These are phyloP conservation scores for Gallinago jamesoni DNA, from an alignment of 2,113 vertebrate genomes.

Conservation along the genomic window DNA sequence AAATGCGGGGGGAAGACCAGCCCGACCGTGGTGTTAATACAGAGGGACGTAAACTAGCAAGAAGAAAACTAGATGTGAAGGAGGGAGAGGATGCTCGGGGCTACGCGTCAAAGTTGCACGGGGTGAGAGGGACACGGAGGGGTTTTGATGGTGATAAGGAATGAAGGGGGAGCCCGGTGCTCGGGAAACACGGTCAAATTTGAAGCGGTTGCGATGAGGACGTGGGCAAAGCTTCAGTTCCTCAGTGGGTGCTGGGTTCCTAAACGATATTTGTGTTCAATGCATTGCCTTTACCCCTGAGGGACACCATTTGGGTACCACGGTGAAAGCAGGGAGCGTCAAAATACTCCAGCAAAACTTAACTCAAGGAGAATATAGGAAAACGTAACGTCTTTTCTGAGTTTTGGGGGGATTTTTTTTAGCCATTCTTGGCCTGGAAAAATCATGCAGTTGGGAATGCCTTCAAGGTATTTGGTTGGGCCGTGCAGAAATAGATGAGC, in stretches of 20 bases:
- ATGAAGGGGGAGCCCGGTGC: neutral
- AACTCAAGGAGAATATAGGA: neutral
- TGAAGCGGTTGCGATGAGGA: neutral
- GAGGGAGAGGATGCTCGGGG: neutral
- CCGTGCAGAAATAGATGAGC: neutral
- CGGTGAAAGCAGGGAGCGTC: rapidly evolving
- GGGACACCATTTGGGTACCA: neutral
- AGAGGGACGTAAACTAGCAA: neutral
- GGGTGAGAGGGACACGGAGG: rapidly evolving
- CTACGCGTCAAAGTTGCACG: neutral
- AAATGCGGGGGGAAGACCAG: neutral
- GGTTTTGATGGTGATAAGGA: neutral
- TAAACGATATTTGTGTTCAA: neutral
- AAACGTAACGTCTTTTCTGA: neutral
- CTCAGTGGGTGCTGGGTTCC: neutral
- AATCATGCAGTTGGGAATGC: rapidly evolving
- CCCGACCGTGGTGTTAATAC: neutral
- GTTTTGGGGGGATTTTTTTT: neutral
- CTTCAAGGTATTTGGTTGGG: neutral
- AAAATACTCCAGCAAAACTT: neutral
- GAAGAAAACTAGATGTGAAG: slow-evolving; percentile 18
- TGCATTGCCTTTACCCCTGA: neutral
- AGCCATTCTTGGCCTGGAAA: neutral
- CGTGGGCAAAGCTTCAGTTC: rapidly evolving
- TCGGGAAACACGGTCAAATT: rapidly evolving